These are phyloP conservation scores for Solenopsis fugax DNA, from an alignment of 1,140 invertebrate genomes.

Conservation along the genomic window DNA sequence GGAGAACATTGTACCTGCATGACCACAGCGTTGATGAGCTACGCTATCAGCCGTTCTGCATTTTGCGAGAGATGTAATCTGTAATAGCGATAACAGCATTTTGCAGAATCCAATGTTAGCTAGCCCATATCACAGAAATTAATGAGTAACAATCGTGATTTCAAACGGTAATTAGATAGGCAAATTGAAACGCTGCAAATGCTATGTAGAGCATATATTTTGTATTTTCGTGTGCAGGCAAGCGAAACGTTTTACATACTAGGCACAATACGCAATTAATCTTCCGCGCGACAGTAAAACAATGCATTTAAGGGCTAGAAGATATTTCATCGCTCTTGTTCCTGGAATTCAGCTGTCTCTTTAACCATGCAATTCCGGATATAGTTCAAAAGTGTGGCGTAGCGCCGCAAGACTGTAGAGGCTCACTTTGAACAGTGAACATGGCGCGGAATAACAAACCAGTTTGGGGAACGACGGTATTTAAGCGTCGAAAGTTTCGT, in stretches of 20 bases:
- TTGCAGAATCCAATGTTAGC: constrained; percentile 64
- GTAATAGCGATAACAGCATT: constrained; percentile 56
- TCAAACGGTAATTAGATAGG: constrained; percentile 62
- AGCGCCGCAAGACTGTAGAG: constrained; percentile 37
- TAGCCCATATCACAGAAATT: constrained; percentile 57
- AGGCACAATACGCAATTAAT: constrained; percentile 55
- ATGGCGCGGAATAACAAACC: constrained; percentile 8
- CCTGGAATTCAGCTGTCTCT: constrained; percentile 37
- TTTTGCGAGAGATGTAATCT: constrained; percentile 39
- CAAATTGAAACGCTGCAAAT: constrained; percentile 52
- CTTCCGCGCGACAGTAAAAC: constrained; percentile 19
- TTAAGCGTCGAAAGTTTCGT: constrained; percentile 73
- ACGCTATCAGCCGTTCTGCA: constrained; percentile 13
- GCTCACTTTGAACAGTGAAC: constrained; percentile 48
- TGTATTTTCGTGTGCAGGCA: constrained; percentile 25
- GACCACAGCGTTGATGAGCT: constrained; percentile 52
- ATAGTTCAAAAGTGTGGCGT: constrained; percentile 43
- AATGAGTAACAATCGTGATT: constrained; percentile 62
- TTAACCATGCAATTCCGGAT: constrained; percentile 57
- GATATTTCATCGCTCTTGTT: constrained; percentile 48
- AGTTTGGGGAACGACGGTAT: constrained; percentile 73
- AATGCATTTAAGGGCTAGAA: constrained; percentile 42
- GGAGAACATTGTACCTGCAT: constrained; percentile 9
- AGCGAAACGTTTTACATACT: constrained; percentile 36
- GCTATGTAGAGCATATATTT: constrained; percentile 19